A percentile compares a stretch with the other conserved stretches of the same genome.
phyloP scores from a whole-genome alignment of 2,797 vertebrate species.

The Coregonus sp. region DNA sequence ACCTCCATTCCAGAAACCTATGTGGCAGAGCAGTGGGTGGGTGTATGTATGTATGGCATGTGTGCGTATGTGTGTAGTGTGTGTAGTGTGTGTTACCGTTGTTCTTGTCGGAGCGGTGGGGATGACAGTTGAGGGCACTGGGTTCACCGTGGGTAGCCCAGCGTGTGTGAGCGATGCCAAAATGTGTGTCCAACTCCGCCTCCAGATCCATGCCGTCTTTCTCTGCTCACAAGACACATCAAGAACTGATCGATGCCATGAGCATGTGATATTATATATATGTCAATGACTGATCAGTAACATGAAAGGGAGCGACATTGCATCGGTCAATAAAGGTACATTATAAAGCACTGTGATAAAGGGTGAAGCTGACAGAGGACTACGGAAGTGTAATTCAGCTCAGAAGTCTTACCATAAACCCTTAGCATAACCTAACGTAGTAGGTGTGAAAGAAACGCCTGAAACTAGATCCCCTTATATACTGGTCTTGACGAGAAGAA shows the following conservation, averaged over 20 bases:
- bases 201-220: slow-evolving; percentile 87
- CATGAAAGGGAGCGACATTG: neutral
- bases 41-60: neutral
- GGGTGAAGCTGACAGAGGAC: too few species aligned
- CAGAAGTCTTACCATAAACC: too few species aligned
- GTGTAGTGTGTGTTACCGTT: slow-evolving; percentile 75
- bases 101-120: slow-evolving; percentile 92
- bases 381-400: too few species aligned
- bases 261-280: neutral
- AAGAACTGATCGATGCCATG: neutral
- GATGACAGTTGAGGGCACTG: slow-evolving; percentile 90
- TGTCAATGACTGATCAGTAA: neutral
- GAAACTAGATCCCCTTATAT: too few species aligned
- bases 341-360: too few species aligned
- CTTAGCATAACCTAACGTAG: too few species aligned
- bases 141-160: slow-evolving; percentile 96
- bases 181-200: slow-evolving; percentile 85
- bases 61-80: neutral
- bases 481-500: too few species aligned
- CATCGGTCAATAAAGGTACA: neutral
- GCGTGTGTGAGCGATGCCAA: slow-evolving; percentile 94
- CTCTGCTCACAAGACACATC: slow-evolving; percentile 69
- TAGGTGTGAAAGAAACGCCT: too few species aligned
- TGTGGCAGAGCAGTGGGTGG: neutral
- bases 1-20: neutral